phyloP scores from a whole-genome alignment of 2,888 invertebrate species.

The Polylopha cassiicola region DNA sequence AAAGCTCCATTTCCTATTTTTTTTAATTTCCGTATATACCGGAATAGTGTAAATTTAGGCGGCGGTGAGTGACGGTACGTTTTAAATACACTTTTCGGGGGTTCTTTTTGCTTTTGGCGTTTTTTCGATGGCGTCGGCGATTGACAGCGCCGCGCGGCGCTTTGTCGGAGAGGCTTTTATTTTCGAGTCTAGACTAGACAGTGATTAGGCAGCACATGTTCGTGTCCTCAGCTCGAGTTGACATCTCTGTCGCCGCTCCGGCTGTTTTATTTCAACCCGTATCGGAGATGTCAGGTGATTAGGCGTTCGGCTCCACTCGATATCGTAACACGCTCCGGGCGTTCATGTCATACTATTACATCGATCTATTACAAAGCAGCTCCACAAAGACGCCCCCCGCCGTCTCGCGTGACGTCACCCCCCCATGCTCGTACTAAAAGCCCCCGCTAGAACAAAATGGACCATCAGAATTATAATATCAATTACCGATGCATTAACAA shows the following conservation, averaged over 20 bases:
- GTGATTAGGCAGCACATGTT: constrained; percentile 57
- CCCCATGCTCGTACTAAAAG: constrained; percentile 49
- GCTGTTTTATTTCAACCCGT: too few relatives aligned
- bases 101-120: constrained; percentile 26
- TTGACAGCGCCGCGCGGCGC: constrained; percentile 50
- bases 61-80: constrained; percentile 46
- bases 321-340: too few relatives aligned
- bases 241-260: too few relatives aligned
- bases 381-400: too few relatives aligned
- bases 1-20: constrained; percentile 26
- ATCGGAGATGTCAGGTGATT: too few relatives aligned
- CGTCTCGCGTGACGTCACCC: constrained; percentile 4
- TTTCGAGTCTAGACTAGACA: constrained; percentile 45
- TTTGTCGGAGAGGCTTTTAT: constrained; percentile 38
- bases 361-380: too few relatives aligned
- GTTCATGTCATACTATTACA: too few relatives aligned
- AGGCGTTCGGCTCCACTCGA: too few relatives aligned
- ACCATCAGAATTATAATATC: constrained; percentile 74
- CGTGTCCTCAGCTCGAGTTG: too few relatives aligned
- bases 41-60: constrained; percentile 49
- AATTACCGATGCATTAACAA: constrained; percentile 77
- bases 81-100: constrained; percentile 47
- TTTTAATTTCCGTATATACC: constrained; percentile 29
- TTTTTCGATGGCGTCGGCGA: constrained; percentile 30
- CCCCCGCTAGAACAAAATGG: constrained; percentile 59